Evolutionary conservation across 2,888 invertebrate genomes (phyloP).

Genomic region (Phania funesta): DNA sequence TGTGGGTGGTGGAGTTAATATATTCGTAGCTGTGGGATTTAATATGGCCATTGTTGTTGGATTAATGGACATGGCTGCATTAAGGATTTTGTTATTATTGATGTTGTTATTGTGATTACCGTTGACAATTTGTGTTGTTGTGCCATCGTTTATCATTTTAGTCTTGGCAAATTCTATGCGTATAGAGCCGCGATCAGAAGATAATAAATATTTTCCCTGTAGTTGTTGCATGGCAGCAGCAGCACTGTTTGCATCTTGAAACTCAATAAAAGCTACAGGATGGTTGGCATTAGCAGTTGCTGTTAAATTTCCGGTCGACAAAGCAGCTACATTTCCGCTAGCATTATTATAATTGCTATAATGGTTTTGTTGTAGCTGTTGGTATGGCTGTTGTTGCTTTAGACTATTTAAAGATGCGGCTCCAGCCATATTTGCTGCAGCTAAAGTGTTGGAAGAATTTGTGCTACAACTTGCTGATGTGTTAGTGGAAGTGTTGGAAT

Average conservation of each 20-base stretch:
- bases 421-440: conserved; percentile 28
- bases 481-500: conserved; percentile 69
- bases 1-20: conserved; percentile 50
- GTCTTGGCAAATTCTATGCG: conserved; percentile 99
- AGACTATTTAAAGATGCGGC: conserved; percentile 48
- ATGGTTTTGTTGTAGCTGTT: conserved; percentile 31
- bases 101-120: conserved; percentile 55
- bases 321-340: conserved; percentile 57
- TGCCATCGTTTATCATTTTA: conserved; percentile 92
- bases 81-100: conserved; percentile 62
- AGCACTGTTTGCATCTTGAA: conserved; percentile 95
- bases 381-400: conserved; percentile 63
- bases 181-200: conserved; percentile 97
- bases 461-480: conserved; percentile 66
- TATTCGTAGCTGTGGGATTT: conserved; percentile 57
- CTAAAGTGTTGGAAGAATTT: conserved; percentile 62
- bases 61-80: conserved; percentile 35
- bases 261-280: conserved; percentile 99
- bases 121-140: conserved; percentile 64
- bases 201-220: conserved; percentile 97
- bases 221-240: conserved; percentile 95
- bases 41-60: conserved; percentile 61
- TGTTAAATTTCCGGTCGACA: conserved; percentile 57
- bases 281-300: conserved; percentile 79
- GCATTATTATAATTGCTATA: conserved; percentile 55